A percentile compares a stretch with the other conserved stretches of the same genome.
These are phyloP conservation scores for Drosophila pseudoananassae DNA, from an alignment of 1,140 invertebrate species.

Conservation along the genomic window DNA sequence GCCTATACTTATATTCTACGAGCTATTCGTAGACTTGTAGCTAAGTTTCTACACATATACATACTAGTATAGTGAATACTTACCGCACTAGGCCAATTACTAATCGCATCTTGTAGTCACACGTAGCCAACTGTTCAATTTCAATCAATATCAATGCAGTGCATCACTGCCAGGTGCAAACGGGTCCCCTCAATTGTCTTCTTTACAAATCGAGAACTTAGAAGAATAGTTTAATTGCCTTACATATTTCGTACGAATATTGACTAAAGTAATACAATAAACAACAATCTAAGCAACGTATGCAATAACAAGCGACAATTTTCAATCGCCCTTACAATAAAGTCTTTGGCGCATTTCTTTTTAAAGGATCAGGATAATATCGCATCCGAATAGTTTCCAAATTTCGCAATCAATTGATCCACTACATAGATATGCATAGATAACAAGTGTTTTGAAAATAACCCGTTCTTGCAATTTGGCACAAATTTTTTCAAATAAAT, in stretches of 20 bases:
- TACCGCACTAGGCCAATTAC: conserved; percentile 62
- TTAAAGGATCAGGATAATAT: conserved; percentile 7
- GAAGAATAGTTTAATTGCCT: conserved; percentile 54
- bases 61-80: conserved; percentile 24
- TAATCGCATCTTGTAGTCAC: conserved; percentile 38
- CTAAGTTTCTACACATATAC: conserved; percentile 32
- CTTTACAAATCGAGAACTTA: conserved; percentile 41
- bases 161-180: conserved; percentile 78
- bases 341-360: conserved; percentile 39
- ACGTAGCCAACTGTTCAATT: conserved; percentile 39
- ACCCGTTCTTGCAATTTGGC: conserved; percentile 24
- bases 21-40: conserved; percentile 39
- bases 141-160: conserved; percentile 74
- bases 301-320: conserved; percentile 68
- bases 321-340: conserved; percentile 43
- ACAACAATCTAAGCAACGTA: conserved; percentile 68
- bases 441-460: conserved; percentile 8
- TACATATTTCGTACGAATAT: conserved; percentile 41
- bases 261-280: conserved; percentile 39
- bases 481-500: conserved; percentile 29
- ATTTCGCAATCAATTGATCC: conserved; percentile 3
- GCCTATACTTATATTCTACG: conserved; percentile 24
- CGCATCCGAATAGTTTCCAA: conserved; percentile 22
- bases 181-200: conserved; percentile 73
- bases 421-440: conserved; percentile 3